Evolutionary conservation across 2,888 invertebrate genomes (phyloP).

Genomic region (Syritta pipiens): DNA sequence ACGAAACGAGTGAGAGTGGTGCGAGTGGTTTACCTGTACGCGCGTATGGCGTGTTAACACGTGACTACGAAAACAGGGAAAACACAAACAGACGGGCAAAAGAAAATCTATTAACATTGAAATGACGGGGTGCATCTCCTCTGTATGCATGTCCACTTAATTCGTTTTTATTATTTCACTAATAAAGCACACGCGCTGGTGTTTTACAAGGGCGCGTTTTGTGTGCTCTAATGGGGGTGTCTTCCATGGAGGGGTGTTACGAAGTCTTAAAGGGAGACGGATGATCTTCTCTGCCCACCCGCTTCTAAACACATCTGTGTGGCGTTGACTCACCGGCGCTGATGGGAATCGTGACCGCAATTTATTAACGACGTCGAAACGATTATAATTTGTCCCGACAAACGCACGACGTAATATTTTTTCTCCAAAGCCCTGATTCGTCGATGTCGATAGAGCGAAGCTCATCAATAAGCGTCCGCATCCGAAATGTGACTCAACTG

Average conservation of each 20-base stretch:
- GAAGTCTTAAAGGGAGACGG: too few species aligned
- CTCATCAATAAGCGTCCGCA: conserved; percentile 53
- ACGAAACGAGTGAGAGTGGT: conserved; percentile 45
- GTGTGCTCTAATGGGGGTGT: conserved; percentile 20
- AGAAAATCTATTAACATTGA: conserved; percentile 28
- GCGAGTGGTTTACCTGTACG: conserved; percentile 64
- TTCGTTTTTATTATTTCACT: conserved; percentile 30
- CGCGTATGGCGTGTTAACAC: conserved; percentile 46
- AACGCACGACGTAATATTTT: conserved; percentile 12
- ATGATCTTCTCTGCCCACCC: too few species aligned
- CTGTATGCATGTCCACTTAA: conserved; percentile 9
- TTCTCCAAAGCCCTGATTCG: conserved; percentile 18
- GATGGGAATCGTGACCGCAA: conserved; percentile 47
- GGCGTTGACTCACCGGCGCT: conserved; percentile 50
- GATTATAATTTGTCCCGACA: conserved; percentile 49
- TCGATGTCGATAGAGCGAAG: conserved; percentile 46
- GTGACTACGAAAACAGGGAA: conserved; percentile 21
- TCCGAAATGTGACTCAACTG: conserved; percentile 45
- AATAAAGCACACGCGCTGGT: conserved; percentile 13
- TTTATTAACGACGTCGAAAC: conserved; percentile 39
- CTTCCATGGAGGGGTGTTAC: too few species aligned
- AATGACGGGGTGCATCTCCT: conserved; percentile 23
- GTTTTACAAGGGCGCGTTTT: conserved; percentile 27
- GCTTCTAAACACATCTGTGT: neutral
- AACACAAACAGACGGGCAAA: neutral